Conservation (phyloP, 2,888 invertebrate species). For the Nymphalis c-album region DNA sequence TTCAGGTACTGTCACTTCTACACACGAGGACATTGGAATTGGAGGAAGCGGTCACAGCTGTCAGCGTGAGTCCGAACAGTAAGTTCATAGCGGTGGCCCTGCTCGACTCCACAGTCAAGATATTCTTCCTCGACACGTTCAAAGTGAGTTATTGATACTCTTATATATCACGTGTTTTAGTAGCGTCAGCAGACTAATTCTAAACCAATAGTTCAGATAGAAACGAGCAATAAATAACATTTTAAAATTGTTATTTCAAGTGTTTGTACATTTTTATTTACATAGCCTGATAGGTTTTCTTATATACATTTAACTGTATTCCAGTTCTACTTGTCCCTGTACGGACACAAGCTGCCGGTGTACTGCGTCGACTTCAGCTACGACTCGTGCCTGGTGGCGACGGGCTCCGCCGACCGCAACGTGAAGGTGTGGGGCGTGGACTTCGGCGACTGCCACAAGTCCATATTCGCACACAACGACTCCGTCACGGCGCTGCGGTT, state of each 20-base stretch:
- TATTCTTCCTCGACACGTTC: conserved; percentile 96
- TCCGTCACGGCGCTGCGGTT: conserved; percentile 95
- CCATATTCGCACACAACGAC: conserved; percentile 97
- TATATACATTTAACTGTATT: too few relatives aligned
- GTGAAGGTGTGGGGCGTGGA: conserved; percentile 99
- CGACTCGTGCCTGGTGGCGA: conserved; percentile 92
- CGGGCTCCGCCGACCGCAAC: conserved; percentile 97
- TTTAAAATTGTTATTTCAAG: too few relatives aligned
- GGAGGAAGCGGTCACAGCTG: conserved; percentile 92
- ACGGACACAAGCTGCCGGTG: conserved; percentile 98
- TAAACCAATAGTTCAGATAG: too few relatives aligned
- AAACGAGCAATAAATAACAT: too few relatives aligned
- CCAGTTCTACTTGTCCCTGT: conserved; percentile 94
- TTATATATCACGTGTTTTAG: not conserved
- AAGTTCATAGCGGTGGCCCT: conserved; percentile 94
- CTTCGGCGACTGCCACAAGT: conserved; percentile 98
- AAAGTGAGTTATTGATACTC: conserved; percentile 83
- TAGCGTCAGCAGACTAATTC: not conserved
- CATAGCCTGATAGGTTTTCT: too few relatives aligned
- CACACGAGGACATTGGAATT: conserved; percentile 92
- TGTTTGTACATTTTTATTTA: too few relatives aligned
- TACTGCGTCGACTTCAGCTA: conserved; percentile 95
- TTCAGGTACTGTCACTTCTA: conserved; percentile 86
- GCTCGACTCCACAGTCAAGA: conserved; percentile 95
- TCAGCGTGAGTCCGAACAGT: conserved; percentile 91